Base-by-base conservation (phyloP, 2,113 vertebrate genomes). In the Lasiurus cinereus region DNA sequence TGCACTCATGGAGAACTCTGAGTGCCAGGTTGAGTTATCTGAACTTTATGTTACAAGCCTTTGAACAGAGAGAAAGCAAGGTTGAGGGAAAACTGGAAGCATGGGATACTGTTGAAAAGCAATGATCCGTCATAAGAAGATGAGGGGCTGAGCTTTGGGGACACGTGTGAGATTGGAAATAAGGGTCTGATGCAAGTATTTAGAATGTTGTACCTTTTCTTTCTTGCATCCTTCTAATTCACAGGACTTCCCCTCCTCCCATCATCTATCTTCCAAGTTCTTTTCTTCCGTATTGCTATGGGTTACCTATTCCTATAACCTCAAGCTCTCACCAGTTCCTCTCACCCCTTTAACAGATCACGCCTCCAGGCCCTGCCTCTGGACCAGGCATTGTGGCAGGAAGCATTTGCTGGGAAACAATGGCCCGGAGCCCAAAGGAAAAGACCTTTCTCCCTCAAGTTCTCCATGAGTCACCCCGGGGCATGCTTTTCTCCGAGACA, bases 111-210 rank as follows among this genome's bases (percentile, higher is more conserved):
- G 11, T 16, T 86, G 74, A 91, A 93, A 96, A 94, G 43, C 46
- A 39, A n/a, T 64, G 4, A 59, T 62, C 9, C 15, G 39, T 64
- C 73, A 31, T 54, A 73, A 90, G 18, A 64, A 56, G 62, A 67
- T 9, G 4, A n/a, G 14, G n/a, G 46, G 36, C 56, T 80, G 27
- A 87, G 39, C 31, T 93, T 33, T 93, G 64, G 27, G 43, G 46
- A 59, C 94, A 83, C 54, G 59, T 1, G 16, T 90, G 48, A 77
- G 74, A 69, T 10, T 50, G 8, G 73, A 95, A 91, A 82, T 52
- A 93, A 82, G 36, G n/a, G 52, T 80, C 59, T 91, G 54, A 95
- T 76, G 52, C 16, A 78, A 88, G 64, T 73, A 62, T 48, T 92
- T 77, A 31, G n/a, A 92, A 64, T 62, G 22, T 64, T 83, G 24